Percentiles rank a stretch among this genome's conserved stretches.
phyloP scores from a whole-genome alignment of 2,888 invertebrate species.

The Luperina nickerlii region DNA sequence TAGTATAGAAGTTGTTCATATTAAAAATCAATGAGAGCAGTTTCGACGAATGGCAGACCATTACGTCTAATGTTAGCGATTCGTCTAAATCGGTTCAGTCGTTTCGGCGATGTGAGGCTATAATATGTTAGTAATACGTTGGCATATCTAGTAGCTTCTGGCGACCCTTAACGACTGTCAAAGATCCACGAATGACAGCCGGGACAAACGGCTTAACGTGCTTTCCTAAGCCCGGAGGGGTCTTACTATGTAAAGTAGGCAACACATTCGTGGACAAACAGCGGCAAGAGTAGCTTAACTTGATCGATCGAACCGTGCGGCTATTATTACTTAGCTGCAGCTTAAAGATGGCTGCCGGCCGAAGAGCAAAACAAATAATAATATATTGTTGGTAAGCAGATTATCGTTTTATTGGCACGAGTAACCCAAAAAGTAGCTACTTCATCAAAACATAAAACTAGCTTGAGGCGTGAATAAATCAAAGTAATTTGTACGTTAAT shows the following conservation, averaged over 20 bases:
- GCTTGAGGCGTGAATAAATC: not conserved
- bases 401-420: not conserved
- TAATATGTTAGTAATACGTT: not conserved
- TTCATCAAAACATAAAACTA: not conserved
- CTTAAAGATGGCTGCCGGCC: not conserved
- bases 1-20: not conserved
- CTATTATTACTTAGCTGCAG: not conserved
- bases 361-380: not conserved
- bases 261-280: not conserved
- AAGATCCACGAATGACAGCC: not conserved
- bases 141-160: not conserved
- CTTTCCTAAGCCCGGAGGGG: not conserved
- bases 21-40: conserved; percentile 28
- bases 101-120: not conserved
- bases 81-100: conserved; percentile 39
- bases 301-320: not conserved
- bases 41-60: conserved; percentile 20
- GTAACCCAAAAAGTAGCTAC: not conserved
- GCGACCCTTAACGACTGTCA: not conserved
- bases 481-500: not conserved
- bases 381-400: not conserved
- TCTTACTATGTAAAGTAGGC: not conserved
- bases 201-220: not conserved
- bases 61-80: conserved; percentile 39
- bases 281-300: not conserved